These are phyloP conservation scores for Enteromius thamalakanensis DNA, from an alignment of 2,797 vertebrate species.

Conservation along the genomic window DNA sequence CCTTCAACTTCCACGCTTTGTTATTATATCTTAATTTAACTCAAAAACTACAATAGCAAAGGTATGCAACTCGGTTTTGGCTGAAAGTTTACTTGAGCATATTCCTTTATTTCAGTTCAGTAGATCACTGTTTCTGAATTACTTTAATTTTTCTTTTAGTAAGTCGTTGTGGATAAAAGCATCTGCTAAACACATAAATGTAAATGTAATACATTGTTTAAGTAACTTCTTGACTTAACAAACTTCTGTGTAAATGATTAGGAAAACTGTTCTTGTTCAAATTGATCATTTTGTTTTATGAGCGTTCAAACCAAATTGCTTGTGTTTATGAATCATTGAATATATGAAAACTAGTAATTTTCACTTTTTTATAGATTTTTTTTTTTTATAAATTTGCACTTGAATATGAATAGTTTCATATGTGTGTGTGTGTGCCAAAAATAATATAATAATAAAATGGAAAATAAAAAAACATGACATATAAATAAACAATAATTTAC, in stretches of 20 bases:
- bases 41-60: constrained; percentile 27
- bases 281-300: neutral
- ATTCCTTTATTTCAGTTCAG: neutral
- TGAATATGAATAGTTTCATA: neutral
- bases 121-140: neutral
- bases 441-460: neutral
- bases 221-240: neutral
- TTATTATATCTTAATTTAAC: constrained; percentile 44
- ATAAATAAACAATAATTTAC: neutral
- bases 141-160: neutral
- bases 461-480: neutral
- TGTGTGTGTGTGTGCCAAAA: neutral
- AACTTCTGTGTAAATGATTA: neutral
- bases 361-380: neutral
- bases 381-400: neutral
- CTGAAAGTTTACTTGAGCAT: neutral
- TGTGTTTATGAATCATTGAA: neutral
- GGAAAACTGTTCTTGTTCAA: neutral
- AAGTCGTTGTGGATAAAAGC: neutral
- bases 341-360: neutral
- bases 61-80: neutral
- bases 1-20: constrained; percentile 67
- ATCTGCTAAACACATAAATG: neutral
- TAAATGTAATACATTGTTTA: neutral
- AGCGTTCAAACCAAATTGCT: neutral